phyloP scores from a whole-genome alignment of 2,113 vertebrate species.

The Amphilophus citrinellus region DNA sequence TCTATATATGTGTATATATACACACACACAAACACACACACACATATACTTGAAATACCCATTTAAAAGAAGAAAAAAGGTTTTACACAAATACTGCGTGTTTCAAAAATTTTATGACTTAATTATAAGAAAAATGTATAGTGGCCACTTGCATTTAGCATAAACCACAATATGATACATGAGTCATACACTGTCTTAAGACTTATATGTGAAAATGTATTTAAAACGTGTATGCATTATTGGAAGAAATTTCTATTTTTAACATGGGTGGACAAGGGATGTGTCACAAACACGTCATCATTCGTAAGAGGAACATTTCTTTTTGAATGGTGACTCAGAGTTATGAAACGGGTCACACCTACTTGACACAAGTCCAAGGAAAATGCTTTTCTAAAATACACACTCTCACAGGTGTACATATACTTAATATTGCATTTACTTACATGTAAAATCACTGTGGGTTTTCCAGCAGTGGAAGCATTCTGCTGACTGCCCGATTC shows the following conservation, averaged over 20 bases:
- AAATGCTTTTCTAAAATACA: not conserved
- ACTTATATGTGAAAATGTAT: not conserved
- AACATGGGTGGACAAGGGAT: not conserved
- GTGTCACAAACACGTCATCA: not conserved
- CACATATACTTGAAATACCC: no score
- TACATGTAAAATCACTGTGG: slow-evolving; percentile 91
- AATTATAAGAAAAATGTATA: not conserved
- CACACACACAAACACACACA: no score
- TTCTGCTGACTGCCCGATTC: slow-evolving; percentile 78
- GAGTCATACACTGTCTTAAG: not conserved
- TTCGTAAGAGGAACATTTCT: not conserved
- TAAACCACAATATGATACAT: not conserved
- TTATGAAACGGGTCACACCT: slow-evolving; percentile 14
- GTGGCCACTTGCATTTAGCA: not conserved
- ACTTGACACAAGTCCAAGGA: not conserved
- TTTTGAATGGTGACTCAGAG: slow-evolving; percentile 7
- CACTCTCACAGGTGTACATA: not conserved
- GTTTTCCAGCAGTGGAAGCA: slow-evolving; percentile 67
- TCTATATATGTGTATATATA: no score
- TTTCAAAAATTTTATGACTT: no score
- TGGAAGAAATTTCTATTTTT: not conserved
- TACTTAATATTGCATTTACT: slow-evolving; percentile 36
- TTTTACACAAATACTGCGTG: no score
- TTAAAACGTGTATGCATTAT: not conserved
- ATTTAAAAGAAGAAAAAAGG: not conserved